Percentiles rank a stretch among this genome's conserved stretches.
phyloP scores from a whole-genome alignment of 2,888 invertebrate species.

The Xestia rhomboidea region DNA sequence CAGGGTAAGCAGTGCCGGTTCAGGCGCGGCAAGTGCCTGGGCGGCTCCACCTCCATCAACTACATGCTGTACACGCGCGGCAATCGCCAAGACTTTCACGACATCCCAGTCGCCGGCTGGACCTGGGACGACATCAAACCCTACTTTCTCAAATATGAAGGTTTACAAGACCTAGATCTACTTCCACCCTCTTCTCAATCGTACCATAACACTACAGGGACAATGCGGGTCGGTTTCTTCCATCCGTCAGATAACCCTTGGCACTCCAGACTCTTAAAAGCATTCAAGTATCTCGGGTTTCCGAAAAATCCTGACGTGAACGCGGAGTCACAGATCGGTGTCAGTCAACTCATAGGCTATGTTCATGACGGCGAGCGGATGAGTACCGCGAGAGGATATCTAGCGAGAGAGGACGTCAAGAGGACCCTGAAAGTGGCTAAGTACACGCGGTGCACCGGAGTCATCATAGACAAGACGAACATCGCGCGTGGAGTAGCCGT shows the following conservation, averaged over 20 bases:
- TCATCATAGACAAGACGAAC: conserved; percentile 74
- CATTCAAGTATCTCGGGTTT: conserved; percentile 71
- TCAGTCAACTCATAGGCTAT: conserved; percentile 75
- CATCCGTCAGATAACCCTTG: conserved; percentile 75
- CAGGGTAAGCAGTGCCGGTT: conserved; percentile 73
- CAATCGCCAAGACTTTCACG: conserved; percentile 75
- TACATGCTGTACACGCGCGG: conserved; percentile 83
- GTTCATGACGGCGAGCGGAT: conserved; percentile 76
- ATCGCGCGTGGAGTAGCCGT: conserved; percentile 75
- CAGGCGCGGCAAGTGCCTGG: conserved; percentile 80
- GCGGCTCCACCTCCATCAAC: conserved; percentile 83
- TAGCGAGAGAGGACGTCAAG: conserved; percentile 70
- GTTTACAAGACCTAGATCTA: conserved; percentile 69
- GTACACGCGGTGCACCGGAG: conserved; percentile 73
- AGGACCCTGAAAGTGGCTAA: conserved; percentile 72
- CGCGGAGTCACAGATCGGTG: conserved; percentile 78
- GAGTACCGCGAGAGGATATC: conserved; percentile 78
- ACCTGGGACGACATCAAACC: conserved; percentile 77
- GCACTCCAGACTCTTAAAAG: conserved; percentile 73
- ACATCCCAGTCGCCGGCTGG: conserved; percentile 77
- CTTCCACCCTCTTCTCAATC: conserved; percentile 75
- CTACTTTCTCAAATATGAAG: conserved; percentile 80
- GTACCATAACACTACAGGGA: conserved; percentile 79
- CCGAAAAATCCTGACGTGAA: conserved; percentile 79
- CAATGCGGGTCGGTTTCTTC: conserved; percentile 75